Percentiles rank a stretch among this genome's conserved stretches.
Evolutionary conservation across 2,113 vertebrate genomes (phyloP).

Genomic region (Prionailurus viverrinus): DNA sequence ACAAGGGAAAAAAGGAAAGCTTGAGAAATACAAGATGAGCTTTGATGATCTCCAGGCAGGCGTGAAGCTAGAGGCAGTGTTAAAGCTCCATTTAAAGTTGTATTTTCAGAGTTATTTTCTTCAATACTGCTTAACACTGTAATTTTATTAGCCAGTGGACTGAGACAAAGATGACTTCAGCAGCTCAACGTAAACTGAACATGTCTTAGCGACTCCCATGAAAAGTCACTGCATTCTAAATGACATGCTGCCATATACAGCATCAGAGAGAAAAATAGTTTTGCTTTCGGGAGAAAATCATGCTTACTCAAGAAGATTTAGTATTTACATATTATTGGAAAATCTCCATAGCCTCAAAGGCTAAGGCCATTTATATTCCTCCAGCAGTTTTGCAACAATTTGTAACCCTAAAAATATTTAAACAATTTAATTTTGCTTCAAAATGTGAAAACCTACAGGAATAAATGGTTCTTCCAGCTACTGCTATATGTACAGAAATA

Average conservation of each 20-base stretch:
- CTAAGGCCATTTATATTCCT: neutral
- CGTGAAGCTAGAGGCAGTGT: neutral
- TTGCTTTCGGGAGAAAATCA: neutral
- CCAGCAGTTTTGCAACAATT: neutral
- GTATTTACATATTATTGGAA: neutral
- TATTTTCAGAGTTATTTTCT: constrained; percentile 73
- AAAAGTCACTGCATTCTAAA: constrained; percentile 67
- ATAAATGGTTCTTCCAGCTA: neutral
- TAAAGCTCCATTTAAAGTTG: constrained; percentile 27
- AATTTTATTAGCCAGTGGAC: constrained; percentile 76
- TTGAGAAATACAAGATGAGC: neutral
- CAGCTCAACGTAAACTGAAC: constrained; percentile 57
- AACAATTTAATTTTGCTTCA: neutral
- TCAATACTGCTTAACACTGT: constrained; percentile 68
- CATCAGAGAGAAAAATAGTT: constrained; percentile 5
- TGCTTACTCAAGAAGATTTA: constrained; percentile 9
- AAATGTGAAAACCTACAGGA: neutral
- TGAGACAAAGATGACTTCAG: constrained; percentile 71
- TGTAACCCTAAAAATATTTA: neutral
- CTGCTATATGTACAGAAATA: neutral
- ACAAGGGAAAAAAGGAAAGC: neutral
- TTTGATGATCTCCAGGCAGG: neutral
- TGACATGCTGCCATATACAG: neutral
- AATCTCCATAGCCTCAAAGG: neutral
- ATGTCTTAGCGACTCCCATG: constrained; percentile 56